Base-by-base conservation (phyloP, 2,113 vertebrate species). In the Myotis davidii region DNA sequence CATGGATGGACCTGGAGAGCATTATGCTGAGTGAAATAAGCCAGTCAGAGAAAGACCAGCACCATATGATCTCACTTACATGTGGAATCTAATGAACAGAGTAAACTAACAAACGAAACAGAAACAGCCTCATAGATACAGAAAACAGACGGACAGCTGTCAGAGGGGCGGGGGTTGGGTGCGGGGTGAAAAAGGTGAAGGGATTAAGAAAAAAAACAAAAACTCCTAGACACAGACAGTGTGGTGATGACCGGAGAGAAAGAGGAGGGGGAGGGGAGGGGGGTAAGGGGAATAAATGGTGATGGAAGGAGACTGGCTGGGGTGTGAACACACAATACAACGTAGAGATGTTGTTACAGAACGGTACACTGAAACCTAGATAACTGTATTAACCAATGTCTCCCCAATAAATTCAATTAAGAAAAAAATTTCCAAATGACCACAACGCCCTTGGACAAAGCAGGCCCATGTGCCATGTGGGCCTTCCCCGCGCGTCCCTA, bases 401-500 rank as follows among this genome's bases (percentile, higher is more conserved):
- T 11, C 27, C 8, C 29, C 29, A 5, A 77, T 18, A 50, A n/a
- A 50, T 20, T 20, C 45, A n/a, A 50, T 16, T 18, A 18, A 76
- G 17, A 42, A 76, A 48, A 39, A 29, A 5, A 18, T 9, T 5
- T 39, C 32, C 18, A 72, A 78, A 11, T 54, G 29, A 8, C 39
- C 56, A n/a, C 23, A 3, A 9, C 1, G 7, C 29, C 34, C 50
- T 85, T 8, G 14, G 20, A 45, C 70, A 27, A 32, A 27, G 32
- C 8, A 34, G 39, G 42, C 6, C 0, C 0, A 18, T 4, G 8
- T 12, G 9, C 34, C 81, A 27, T 29, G 16, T 0, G 64, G 39
- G 1, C 88, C 13, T 82, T 90, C 70, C 85, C 95, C 56, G 59
- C 18, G 50, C 65, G 85, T 95, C 94, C 20, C 88, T 79, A 94